These are phyloP conservation scores for Ophioninae sp. DNA, from an alignment of 2,888 invertebrate species.

Conservation along the genomic window DNA sequence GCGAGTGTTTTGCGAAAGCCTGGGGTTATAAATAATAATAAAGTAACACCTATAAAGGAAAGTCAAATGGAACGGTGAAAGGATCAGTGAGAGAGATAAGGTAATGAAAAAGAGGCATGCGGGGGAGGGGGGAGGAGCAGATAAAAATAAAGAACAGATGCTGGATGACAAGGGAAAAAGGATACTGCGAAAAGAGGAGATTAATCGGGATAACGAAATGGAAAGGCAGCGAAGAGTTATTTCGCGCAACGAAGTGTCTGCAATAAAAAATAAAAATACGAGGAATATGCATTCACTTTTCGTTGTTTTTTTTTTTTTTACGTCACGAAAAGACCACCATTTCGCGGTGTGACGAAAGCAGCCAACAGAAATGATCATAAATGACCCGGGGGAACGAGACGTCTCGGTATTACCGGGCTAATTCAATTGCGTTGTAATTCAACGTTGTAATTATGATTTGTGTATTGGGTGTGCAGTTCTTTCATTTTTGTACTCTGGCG, in stretches of 20 bases:
- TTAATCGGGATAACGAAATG: slow-evolving; percentile 10
- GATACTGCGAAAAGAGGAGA: neutral
- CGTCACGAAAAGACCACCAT: neutral
- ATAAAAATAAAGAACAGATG: slow-evolving; percentile 6
- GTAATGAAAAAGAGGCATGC: neutral
- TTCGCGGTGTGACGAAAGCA: neutral
- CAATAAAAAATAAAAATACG: neutral
- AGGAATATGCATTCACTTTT: neutral
- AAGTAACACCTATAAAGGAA: neutral
- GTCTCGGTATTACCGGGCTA: neutral
- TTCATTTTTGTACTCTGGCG: neutral
- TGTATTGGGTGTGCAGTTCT: neutral
- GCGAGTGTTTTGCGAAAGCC: slow-evolving; percentile 27
- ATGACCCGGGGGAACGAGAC: neutral
- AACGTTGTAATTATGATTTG: neutral
- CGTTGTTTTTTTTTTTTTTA: neutral
- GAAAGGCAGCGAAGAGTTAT: neutral
- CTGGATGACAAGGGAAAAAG: slow-evolving; percentile 13
- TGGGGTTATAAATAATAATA: slow-evolving; percentile 17
- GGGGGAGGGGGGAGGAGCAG: neutral
- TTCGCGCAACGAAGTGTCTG: neutral
- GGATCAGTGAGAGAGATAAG: neutral
- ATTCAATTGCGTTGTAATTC: neutral
- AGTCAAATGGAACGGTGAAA: neutral
- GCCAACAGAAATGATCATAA: neutral